Base-by-base conservation (phyloP, 1,140 invertebrate genomes). In the Diorhabda elongata region DNA sequence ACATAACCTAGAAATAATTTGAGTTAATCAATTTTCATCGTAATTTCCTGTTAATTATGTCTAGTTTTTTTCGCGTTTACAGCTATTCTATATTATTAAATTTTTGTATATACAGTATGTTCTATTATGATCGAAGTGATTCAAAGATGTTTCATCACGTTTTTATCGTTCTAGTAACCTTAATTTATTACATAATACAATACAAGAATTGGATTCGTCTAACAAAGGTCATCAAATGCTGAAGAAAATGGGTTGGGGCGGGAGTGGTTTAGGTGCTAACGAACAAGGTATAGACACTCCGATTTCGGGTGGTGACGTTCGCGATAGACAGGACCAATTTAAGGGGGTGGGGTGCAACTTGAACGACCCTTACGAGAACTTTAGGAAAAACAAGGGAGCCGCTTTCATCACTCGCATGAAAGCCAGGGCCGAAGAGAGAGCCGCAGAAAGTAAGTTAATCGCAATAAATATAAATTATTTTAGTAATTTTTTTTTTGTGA, bases 381-480 rank as follows among this genome's bases (percentile, higher is more conserved):
- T 98, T 83, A 87, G 97, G 67, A 98, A 98, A 83, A 97, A 92
- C 79, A 98, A 97, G 84, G 95, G 95, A 61, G 93, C 96, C 77
- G 95, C 95, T 60, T 98, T 98, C 84, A 97, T 98, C 67, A 94
- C 94, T 66, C 86, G 96, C 76, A 98, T 98, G 95, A 95, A 95
- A 81, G 92, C 94, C 42, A 86, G 95, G 79, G 93, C 93, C 11
- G 90, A 97, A 73, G 93, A 96, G 78, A 83, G 90, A 69, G 87
- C 88, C 7, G 84, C 85, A 65, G 85, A 86, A 73, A 82, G 77
- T 78, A 78, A 76, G 69, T 74, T 71, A 64, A 66, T 66, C 26
- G 26, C 26, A 26, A 26, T 26, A 26, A 26, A 26, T 26, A 26
- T 26, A 42, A 43, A 61, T 61, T 61, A 61, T 61, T 42, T 0